Evolutionary conservation across 2,113 vertebrate species (phyloP), one percentile per base, ranked within the genome.

Genomic region (Cinclus cinclus): DNA sequence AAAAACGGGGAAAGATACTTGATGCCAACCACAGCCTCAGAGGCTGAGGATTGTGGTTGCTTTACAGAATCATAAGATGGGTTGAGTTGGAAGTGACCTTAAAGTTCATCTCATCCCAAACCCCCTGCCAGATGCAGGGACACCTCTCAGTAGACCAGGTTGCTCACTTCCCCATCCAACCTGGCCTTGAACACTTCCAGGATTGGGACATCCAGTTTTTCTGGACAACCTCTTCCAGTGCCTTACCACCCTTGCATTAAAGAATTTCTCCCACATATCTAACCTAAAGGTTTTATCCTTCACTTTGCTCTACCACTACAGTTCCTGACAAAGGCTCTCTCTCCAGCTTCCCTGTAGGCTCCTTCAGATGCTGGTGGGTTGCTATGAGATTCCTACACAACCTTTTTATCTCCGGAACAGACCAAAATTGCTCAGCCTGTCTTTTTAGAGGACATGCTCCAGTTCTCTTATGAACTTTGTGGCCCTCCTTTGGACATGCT

Each of bases 351-450:
- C 12, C 22, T 37, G 22, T 5, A 19, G 12, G 10, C 11, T 1
- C 3, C 2, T 44, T 50, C 22, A 65, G 15, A 37, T 20, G 13
- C 6, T 58, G 25, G 7, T 1, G 27, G 4, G 3, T 21, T 31
- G 7, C 6, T 4, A 2, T 15, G 65, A 5, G 21, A 9, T n/a
- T 3, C 2, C 15, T 30, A 49, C 22, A 41, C 2, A 20, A 5
- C 9, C 2, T 64, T 56, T 60, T 31, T 28, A 3, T 31, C 21
- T 18, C 35, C 21, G 42, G 35, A 71, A 49, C 3, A 71, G 11
- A 11, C 21, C 13, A 19, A 30, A 21, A 1, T 56, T 79, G 4
- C 16, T 25, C 47, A 41, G 19, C 13, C 30, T 8, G 3, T 55
- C 16, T 33, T 41, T 28, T 6, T 12, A 47, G 24, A 3, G 16